phyloP scores from a whole-genome alignment of 2,888 invertebrate genomes.

The Epinotia ramella region DNA sequence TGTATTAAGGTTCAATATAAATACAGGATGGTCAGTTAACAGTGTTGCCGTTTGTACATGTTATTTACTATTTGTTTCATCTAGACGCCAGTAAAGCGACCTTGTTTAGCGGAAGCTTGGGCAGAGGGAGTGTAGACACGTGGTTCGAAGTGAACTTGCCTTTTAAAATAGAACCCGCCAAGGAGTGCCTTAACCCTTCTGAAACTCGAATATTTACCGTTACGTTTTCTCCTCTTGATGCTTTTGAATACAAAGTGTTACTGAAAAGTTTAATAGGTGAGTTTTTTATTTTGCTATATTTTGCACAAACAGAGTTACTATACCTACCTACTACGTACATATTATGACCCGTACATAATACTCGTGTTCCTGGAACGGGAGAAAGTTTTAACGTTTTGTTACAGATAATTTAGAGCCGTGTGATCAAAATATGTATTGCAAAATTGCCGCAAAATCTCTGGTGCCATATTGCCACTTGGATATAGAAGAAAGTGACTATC shows the following conservation, averaged over 20 bases:
- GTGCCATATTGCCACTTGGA: constrained; percentile 90
- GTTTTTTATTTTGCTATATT: not conserved
- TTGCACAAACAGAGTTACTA: too few relatives aligned
- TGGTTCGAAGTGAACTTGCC: constrained; percentile 80
- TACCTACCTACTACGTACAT: too few relatives aligned
- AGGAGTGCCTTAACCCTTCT: constrained; percentile 74
- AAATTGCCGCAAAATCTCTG: constrained; percentile 85
- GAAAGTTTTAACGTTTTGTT: constrained; percentile 33
- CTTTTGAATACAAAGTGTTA: constrained; percentile 79
- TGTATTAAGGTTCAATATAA: too few relatives aligned
- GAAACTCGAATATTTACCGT: constrained; percentile 73
- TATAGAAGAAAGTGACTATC: constrained; percentile 87
- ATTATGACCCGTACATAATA: not conserved
- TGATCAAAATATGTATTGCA: constrained; percentile 82
- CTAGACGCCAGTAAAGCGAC: constrained; percentile 70
- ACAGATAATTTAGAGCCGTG: constrained; percentile 82
- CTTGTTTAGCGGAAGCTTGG: constrained; percentile 69
- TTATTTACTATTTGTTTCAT: not conserved
- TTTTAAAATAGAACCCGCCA: constrained; percentile 80
- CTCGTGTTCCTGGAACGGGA: not conserved
- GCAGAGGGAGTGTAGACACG: constrained; percentile 73
- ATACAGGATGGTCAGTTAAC: too few relatives aligned
- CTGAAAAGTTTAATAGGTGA: constrained; percentile 75
- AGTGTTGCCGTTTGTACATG: too few relatives aligned
- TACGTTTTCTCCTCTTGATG: constrained; percentile 84